A percentile compares a stretch with the other conserved stretches of the same genome.
phyloP scores from a whole-genome alignment of 2,113 vertebrate species.

The Nycticryphes semicollaris region DNA sequence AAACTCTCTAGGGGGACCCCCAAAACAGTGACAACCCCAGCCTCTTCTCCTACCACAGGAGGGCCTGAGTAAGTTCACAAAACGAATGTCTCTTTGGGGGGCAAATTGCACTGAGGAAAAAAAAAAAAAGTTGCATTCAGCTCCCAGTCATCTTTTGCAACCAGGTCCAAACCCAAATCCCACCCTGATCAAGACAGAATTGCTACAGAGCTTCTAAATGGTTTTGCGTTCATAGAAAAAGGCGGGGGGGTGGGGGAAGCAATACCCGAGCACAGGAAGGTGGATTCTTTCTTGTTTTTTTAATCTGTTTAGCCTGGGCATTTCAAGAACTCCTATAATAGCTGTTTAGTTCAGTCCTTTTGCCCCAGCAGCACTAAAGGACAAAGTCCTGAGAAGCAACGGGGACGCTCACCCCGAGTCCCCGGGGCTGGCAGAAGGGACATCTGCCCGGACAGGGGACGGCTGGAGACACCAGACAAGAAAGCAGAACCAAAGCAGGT shows the following conservation, averaged over 20 bases:
- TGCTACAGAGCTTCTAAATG: not conserved
- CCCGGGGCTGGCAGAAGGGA: no score
- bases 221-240: no score
- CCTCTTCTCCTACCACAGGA: not conserved
- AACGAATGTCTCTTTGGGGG: not conserved
- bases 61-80: not conserved
- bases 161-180: not conserved
- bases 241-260: no score
- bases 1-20: not conserved
- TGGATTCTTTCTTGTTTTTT: not conserved
- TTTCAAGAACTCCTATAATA: rapidly evolving
- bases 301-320: not conserved
- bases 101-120: not conserved
- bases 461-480: rapidly evolving
- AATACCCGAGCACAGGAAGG: not conserved
- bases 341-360: not conserved
- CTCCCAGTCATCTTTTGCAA: not conserved
- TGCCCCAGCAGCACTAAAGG: not conserved
- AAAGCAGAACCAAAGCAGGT: not conserved
- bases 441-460: no score
- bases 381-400: not conserved
- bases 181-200: not conserved
- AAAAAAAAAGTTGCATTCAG: not conserved
- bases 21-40: not conserved
- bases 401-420: rapidly evolving